Percentiles rank a stretch among this genome's conserved stretches.
Conservation (phyloP, 2,888 invertebrate genomes). For the Caenorhabditis sulstoni region DNA sequence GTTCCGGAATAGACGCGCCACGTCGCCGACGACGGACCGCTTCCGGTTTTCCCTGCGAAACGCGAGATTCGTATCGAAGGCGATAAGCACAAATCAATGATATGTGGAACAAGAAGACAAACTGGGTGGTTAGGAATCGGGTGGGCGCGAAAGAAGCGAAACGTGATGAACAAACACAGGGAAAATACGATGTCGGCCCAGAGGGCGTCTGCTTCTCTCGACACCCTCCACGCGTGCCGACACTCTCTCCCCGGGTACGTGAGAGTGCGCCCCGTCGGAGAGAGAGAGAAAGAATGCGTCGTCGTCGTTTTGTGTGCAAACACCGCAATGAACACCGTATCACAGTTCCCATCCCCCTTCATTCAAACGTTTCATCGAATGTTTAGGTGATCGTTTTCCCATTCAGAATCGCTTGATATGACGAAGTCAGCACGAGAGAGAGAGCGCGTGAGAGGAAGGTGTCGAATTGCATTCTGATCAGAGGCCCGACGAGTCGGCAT, state of each 20-base stretch:
- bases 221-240: not conserved
- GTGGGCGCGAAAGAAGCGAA: slow-evolving; percentile 8
- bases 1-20: slow-evolving; percentile 34
- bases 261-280: slow-evolving; percentile 3
- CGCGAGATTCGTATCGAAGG: not conserved
- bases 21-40: slow-evolving; percentile 36
- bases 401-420: slow-evolving; percentile 5
- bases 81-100: not conserved
- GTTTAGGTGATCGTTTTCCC: slow-evolving; percentile 4
- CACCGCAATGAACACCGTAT: slow-evolving; percentile 46
- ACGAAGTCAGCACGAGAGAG: slow-evolving; percentile 7
- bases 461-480: slow-evolving; percentile 10
- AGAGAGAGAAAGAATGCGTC: not conserved
- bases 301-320: slow-evolving; percentile 35
- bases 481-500: not conserved
- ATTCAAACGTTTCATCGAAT: not conserved
- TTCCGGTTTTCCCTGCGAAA: slow-evolving; percentile 31
- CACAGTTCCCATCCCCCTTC: not conserved
- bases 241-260: slow-evolving; percentile 26
- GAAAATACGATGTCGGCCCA: slow-evolving; percentile 5
- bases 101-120: not conserved
- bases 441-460: not conserved
- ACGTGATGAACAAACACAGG: slow-evolving; percentile 48
- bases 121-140: not conserved
- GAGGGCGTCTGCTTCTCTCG: slow-evolving; percentile 19